A percentile compares a stretch with the other conserved stretches of the same genome.
Evolutionary conservation across 2,888 invertebrate species (phyloP).

Genomic region (Drosophila silvestris): DNA sequence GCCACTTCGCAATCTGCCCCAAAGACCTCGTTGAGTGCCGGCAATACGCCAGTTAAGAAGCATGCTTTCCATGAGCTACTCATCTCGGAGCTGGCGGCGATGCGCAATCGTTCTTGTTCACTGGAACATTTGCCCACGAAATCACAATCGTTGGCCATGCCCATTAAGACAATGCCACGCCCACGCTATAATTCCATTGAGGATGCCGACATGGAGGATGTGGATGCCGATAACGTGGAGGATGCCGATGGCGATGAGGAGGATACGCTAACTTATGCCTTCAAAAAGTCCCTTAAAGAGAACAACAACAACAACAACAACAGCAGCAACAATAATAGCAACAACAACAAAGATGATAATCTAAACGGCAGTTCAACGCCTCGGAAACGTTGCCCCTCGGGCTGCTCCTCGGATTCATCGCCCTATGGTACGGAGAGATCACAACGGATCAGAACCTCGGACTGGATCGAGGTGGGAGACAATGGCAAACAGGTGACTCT

Average conservation of each 20-base stretch:
- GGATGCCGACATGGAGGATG: constrained; percentile 77
- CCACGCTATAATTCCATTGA: constrained; percentile 76
- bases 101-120: constrained; percentile 86
- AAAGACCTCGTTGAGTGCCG: constrained; percentile 69
- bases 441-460: constrained; percentile 85
- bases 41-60: constrained; percentile 83
- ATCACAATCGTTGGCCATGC: constrained; percentile 44
- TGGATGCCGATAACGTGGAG: constrained; percentile 81
- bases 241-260: constrained; percentile 77
- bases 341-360: constrained; percentile 18
- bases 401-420: constrained; percentile 85
- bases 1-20: constrained; percentile 21
- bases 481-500: constrained; percentile 87
- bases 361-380: constrained; percentile 64
- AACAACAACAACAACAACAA: constrained; percentile 13
- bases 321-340: constrained; percentile 3
- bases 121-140: constrained; percentile 82
- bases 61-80: constrained; percentile 88
- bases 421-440: constrained; percentile 85
- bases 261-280: constrained; percentile 69
- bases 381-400: constrained; percentile 84
- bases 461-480: constrained; percentile 87
- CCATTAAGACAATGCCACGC: constrained; percentile 56
- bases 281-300: constrained; percentile 72
- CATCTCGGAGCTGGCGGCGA: constrained; percentile 89